Evolutionary conservation across 2,888 invertebrate species (phyloP), one percentile per base, ranked within the genome.

Genomic region (Macrosiphum euphorbiae): DNA sequence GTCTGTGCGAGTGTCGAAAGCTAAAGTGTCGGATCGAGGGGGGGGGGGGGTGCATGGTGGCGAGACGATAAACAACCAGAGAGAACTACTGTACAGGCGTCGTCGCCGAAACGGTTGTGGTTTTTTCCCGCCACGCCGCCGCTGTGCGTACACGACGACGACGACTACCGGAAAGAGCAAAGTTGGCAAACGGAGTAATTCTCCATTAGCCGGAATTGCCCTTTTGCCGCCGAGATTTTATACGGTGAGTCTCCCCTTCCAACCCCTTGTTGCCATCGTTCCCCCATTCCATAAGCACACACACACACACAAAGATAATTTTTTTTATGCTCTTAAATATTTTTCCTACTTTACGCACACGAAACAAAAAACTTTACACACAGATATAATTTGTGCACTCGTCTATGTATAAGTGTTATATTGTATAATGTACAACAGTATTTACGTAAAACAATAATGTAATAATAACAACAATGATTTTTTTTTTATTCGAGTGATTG

Each of bases 121-220:
- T 92, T 87, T 86, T 86, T 84, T 91, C 35, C 88, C 52, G 26
- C 28, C 58, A 41, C 41, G 26, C 41, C 87, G 24, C 50, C n/a
- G n/a, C 50, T n/a, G 50, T 20, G n/a, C 35, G 78, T 35, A 78
- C 78, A 8, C 84, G 78, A 20, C 90, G 58, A 24, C 55, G 24
- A 4, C 61, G 10, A 47, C n/a, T 26, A 55, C 89, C 93, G 93
- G 93, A 93, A 93, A 93, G 89, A 90, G 93, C 93, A 93, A 93
- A 93, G 93, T 93, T 93, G 93, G 93, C 93, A 93, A 93, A 84
- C 93, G 93, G 84, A 44, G 89, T 93, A 90, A 93, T 93, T 90
- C 85, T 90, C 93, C 93, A 93, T 93, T 93, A 93, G 93, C 85
- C 93, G 89, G 92, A 84, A 92, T 92, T 92, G 92, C 92, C 88